Percentiles rank a stretch among this genome's conserved stretches.
Conservation (phyloP, 2,888 invertebrate species). For the Nomada ferruginata region DNA sequence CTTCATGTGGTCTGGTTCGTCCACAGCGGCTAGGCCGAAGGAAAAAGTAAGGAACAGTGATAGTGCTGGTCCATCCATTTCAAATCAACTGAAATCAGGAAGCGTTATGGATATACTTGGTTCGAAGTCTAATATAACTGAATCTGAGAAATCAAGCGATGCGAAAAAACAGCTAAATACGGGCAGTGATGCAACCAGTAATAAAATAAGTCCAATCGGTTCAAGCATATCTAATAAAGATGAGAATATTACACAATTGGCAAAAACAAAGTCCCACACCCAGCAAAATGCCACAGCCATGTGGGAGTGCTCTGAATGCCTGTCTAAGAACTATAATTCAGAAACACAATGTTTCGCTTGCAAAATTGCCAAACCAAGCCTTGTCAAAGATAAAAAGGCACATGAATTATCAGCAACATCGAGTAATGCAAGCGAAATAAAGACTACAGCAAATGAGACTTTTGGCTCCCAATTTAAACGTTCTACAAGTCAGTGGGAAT, state of each 20-base stretch:
- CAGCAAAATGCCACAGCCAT: slow-evolving; percentile 45
- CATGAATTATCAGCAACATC: slow-evolving; percentile 27
- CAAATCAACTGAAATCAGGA: slow-evolving; percentile 81
- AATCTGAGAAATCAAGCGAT: slow-evolving; percentile 22
- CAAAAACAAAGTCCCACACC: background rate
- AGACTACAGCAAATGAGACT: slow-evolving; percentile 49
- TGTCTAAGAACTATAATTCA: slow-evolving; percentile 78
- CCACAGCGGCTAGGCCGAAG: slow-evolving; percentile 77
- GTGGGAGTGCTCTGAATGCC: slow-evolving; percentile 83
- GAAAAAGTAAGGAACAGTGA: slow-evolving; percentile 72
- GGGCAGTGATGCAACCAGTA: slow-evolving; percentile 1
- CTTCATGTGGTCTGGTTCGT: slow-evolving; percentile 79
- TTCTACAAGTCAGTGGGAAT: slow-evolving; percentile 85
- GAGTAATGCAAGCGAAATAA: slow-evolving; percentile 37
- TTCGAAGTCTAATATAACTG: slow-evolving; percentile 62
- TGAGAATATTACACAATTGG: background rate
- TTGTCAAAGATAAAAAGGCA: slow-evolving; percentile 46
- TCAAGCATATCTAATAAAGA: background rate
- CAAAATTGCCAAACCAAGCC: slow-evolving; percentile 71
- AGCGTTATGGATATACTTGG: slow-evolving; percentile 84
- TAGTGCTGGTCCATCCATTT: slow-evolving; percentile 55
- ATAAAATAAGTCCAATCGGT: slow-evolving; percentile 21
- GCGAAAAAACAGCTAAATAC: slow-evolving; percentile 3
- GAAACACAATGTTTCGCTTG: slow-evolving; percentile 80
- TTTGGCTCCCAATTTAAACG: slow-evolving; percentile 75